Evolutionary conservation across 2,888 invertebrate species (phyloP).

Genomic region (Calameuta pallipes): DNA sequence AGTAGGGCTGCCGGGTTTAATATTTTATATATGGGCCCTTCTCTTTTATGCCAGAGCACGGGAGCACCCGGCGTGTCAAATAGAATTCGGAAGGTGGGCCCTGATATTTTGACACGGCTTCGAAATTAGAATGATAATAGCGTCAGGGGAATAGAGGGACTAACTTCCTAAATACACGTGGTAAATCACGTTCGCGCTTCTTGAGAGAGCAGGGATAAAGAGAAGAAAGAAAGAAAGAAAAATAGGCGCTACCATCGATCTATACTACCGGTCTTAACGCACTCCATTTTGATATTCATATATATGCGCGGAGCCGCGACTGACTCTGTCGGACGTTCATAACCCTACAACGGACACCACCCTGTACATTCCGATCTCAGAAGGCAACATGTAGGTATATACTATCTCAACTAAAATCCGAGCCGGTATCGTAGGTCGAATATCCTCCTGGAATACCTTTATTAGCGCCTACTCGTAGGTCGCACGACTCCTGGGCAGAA

Average conservation of each 20-base stretch:
- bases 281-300: background rate
- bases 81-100: slow-evolving; percentile 49
- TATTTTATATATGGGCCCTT: slow-evolving; percentile 54
- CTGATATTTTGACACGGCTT: slow-evolving; percentile 61
- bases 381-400: background rate
- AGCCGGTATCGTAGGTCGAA: background rate
- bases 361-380: background rate
- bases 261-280: background rate
- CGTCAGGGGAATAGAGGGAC: slow-evolving; percentile 39
- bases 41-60: slow-evolving; percentile 59
- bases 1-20: slow-evolving; percentile 33
- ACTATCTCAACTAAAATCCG: background rate
- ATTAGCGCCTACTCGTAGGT: slow-evolving; percentile 4
- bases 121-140: slow-evolving; percentile 65
- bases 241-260: background rate
- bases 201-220: background rate
- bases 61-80: slow-evolving; percentile 62
- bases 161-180: slow-evolving; percentile 61
- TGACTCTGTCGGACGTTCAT: background rate
- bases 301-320: background rate
- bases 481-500: slow-evolving; percentile 3
- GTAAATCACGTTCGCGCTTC: slow-evolving; percentile 49
- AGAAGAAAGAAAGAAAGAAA: background rate
- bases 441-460: slow-evolving; percentile 1
- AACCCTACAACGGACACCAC: background rate